These are phyloP conservation scores for Sebastes taczanowskii DNA, from an alignment of 2,797 vertebrate species.

Conservation along the genomic window DNA sequence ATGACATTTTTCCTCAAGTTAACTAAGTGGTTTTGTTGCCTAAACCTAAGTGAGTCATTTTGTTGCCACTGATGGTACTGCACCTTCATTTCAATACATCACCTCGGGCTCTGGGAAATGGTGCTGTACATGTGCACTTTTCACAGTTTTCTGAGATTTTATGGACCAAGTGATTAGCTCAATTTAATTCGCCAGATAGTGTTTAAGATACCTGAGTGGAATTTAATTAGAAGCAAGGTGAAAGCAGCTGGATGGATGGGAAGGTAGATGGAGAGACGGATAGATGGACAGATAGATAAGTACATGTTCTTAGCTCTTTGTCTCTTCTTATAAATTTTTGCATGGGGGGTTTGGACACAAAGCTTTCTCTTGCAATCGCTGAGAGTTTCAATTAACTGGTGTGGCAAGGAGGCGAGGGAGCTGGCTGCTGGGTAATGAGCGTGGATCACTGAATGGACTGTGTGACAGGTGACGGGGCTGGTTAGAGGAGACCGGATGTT, in stretches of 20 bases:
- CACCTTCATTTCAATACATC: neutral
- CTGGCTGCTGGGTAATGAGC: conserved; percentile 64
- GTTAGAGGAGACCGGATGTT: conserved; percentile 54
- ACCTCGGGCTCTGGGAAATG: neutral
- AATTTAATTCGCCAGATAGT: neutral
- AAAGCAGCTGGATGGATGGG: neutral
- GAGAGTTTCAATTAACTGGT: conserved; percentile 55
- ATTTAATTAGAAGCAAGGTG: conserved; percentile 15
- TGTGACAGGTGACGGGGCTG: conserved; percentile 69
- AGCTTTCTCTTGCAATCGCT: conserved; percentile 16
- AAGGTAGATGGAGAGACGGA: neutral
- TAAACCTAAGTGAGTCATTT: too few relatives aligned
- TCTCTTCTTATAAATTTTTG: conserved; percentile 16
- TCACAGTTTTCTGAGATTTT: neutral
- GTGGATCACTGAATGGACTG: conserved; percentile 38
- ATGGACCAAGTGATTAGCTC: neutral
- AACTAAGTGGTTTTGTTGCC: too few relatives aligned
- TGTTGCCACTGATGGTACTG: too few relatives aligned
- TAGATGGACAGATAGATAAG: conserved; percentile 17
- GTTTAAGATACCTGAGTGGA: neutral
- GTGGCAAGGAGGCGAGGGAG: conserved; percentile 31
- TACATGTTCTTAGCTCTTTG: conserved; percentile 6
- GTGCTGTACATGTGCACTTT: neutral
- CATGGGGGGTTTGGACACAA: neutral
- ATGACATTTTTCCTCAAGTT: too few relatives aligned